Base-by-base conservation (phyloP, 1,140 invertebrate genomes). In the Neoseiulus cucumeris region DNA sequence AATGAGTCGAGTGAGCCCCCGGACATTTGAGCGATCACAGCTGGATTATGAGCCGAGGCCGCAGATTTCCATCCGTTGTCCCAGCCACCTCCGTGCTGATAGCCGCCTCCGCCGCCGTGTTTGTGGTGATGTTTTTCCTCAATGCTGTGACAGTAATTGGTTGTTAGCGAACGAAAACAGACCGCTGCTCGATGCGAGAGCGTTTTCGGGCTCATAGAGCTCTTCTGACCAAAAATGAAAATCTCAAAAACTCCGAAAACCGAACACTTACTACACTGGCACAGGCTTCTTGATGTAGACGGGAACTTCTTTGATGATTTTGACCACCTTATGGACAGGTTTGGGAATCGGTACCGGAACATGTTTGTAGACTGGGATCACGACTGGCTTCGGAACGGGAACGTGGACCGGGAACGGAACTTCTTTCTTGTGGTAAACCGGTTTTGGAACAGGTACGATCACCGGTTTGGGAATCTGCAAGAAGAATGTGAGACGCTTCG, bases 281-380 rank as follows among this genome's bases (percentile, higher is more conserved):
- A 68, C 66, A 17, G 66, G 68, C 39, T 68, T 69, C 44, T 68
- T 64, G 28, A 68, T 65, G 45, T 64, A 44, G 42, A 71, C 55
- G 44, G 64, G 64, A 30, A 65, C 64, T 30, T 73, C 73, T 67
- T 68, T 74, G 70, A 68, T 59, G 65, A 73, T 65, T 71, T 72
- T 59, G 72, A 70, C 66, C 70, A 74, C 66, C 72, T 74, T 65
- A 69, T 72, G 70, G 67, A 74, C 45, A 67, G 70, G 30, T 69
- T 70, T 33, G 68, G 66, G 67, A 65, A 70, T 44, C 59, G 70
- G 59, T 66, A 69, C 47, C 68, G 69, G 69, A 1, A 70, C 69
- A 17, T 65, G 42, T 41, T 70, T 70, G 20, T 65, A 44, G 6
- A 70, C 67, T 41, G 69, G 69, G 25, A 70, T 67, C 18, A 70